These are phyloP conservation scores for Aphidius ervi DNA, from an alignment of 1,140 invertebrate species.

Conservation along the genomic window DNA sequence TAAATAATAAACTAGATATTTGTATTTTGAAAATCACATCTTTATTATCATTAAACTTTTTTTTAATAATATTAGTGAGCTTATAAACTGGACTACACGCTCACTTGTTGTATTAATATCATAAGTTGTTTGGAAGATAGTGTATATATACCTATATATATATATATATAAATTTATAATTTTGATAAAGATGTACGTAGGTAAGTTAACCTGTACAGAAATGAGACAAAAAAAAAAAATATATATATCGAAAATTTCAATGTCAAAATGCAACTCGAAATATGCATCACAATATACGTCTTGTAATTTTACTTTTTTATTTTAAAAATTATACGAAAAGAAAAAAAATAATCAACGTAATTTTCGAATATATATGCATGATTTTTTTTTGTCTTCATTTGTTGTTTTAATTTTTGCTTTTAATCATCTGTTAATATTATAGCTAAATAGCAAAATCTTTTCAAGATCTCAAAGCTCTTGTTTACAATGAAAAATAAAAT, in stretches of 20 bases:
- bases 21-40: neutral
- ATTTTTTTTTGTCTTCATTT: neutral
- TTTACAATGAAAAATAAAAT: too few species aligned
- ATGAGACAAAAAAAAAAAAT: neutral
- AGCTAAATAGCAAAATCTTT: too few species aligned
- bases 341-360: neutral
- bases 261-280: too few species aligned
- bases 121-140: neutral
- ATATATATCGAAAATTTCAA: neutral
- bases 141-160: neutral
- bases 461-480: too few species aligned
- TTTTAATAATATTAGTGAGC: constrained; percentile 7
- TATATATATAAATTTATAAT: neutral
- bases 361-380: neutral
- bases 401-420: too few species aligned
- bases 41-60: neutral
- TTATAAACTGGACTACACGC: constrained; percentile 18
- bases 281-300: too few species aligned
- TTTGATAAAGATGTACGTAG: constrained; percentile 6
- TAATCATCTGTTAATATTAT: too few species aligned
- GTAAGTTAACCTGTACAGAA: constrained; percentile 14
- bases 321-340: neutral
- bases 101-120: neutral
- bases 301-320: too few species aligned
- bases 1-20: neutral